Evolutionary conservation across 2,888 invertebrate genomes (phyloP).

Genomic region (Hydroisotoma schaefferi): DNA sequence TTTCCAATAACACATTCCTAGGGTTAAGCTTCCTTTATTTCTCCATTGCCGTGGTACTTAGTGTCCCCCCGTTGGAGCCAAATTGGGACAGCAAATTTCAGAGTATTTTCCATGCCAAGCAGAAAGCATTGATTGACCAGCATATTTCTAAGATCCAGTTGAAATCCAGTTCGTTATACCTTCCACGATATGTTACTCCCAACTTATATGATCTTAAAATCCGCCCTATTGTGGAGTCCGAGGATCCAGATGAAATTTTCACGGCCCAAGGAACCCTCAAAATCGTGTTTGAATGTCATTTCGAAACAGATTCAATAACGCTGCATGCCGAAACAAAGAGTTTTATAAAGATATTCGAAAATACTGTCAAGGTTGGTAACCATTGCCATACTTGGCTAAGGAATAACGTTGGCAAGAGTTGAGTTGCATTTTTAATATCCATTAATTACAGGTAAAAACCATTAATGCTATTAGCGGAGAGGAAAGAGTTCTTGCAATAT

Average conservation of each 20-base stretch:
- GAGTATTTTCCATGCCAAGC: background rate
- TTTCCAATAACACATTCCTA: no score
- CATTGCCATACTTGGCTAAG: background rate
- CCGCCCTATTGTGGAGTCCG: conserved; percentile 5
- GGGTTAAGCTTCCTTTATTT: no score
- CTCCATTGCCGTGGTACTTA: background rate
- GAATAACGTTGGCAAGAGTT: background rate
- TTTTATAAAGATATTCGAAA: background rate
- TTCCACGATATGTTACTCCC: conserved; percentile 7
- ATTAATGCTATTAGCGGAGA: background rate
- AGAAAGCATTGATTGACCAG: background rate
- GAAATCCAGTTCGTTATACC: background rate
- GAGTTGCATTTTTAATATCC: background rate
- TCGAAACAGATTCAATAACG: conserved; percentile 5
- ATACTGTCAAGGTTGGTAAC: background rate
- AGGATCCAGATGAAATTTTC: background rate
- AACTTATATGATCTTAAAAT: conserved; percentile 1
- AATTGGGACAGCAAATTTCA: background rate
- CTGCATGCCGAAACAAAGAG: conserved; percentile 5
- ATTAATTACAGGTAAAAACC: background rate
- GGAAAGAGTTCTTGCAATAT: background rate
- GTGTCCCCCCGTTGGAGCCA: background rate
- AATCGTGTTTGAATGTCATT: background rate
- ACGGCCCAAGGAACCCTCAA: conserved; percentile 3
- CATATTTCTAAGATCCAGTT: background rate